Evolutionary conservation across 2,888 invertebrate genomes (phyloP), one percentile per base, ranked within the genome.

Genomic region (Stenoptilia bipunctidactyla): DNA sequence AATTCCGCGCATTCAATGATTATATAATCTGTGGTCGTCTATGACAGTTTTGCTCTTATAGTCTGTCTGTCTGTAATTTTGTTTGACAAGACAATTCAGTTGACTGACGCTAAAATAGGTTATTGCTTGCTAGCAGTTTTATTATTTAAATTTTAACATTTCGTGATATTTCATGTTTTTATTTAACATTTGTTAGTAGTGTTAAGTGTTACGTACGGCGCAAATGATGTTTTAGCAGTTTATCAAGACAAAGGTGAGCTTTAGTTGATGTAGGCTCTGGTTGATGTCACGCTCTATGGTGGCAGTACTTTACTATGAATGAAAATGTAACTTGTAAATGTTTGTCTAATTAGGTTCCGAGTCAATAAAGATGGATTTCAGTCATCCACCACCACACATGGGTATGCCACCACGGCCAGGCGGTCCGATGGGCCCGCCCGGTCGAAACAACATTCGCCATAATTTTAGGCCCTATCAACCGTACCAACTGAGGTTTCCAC

Each of bases 401-500:
- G 50, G 48, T 34, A 60, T 62, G 58, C 58, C 58, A 37, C 54
- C 53, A 9, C 56, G 60, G 20, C 63, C 67, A 61, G 71, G 68
- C 33, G 58, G 61, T 30, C 61, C 64, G 49, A 53, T 60, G 53
- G 62, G 66, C 50, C 73, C 76, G 44, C 74, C 77, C 46, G 62
- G 56, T 48, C 74, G 83, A 52, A 72, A 72, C 68, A 77, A 74
- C 66, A 75, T 76, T 59, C 77, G 83, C 53, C 83, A 75, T 65
- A 75, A 68, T 49, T 83, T 80, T 72, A 77, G 80, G 50, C 77
- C 79, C 55, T 83, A 72, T 66, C 74, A 70, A 10, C 8, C 13
- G 62, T 77, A 80, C 58, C 82, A 83, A 63, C 73, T 82, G 74
- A 77, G 84, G 48, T 82, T 83, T 54, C 82, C 83, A 52, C 75